Percentiles rank a stretch among this genome's conserved stretches.
These are phyloP conservation scores for Peribatodes rhomboidaria DNA, from an alignment of 2,888 invertebrate species.

Conservation along the genomic window DNA sequence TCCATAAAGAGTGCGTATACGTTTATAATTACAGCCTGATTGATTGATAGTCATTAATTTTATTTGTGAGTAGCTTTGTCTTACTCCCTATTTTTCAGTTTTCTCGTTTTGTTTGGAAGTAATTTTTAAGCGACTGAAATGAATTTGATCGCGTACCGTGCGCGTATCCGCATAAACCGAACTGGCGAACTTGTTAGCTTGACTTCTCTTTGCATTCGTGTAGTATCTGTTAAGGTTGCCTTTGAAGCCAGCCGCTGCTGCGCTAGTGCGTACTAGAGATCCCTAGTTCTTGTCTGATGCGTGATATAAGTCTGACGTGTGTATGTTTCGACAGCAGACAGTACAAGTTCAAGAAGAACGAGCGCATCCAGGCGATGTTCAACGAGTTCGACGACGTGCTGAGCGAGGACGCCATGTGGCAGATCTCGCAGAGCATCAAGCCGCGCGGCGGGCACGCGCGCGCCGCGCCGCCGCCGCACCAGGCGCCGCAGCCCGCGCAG, in stretches of 20 bases:
- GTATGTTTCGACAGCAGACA: slow-evolving; percentile 86
- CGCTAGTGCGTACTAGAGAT: too few species aligned
- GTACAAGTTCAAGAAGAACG: slow-evolving; percentile 97
- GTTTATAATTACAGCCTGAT: neutral
- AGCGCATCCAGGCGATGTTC: slow-evolving; percentile 97
- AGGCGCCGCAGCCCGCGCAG: slow-evolving; percentile 54
- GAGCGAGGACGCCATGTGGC: slow-evolving; percentile 99
- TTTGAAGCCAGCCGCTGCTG: neutral
- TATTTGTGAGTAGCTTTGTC: too few species aligned
- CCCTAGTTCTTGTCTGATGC: neutral
- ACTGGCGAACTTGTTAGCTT: too few species aligned
- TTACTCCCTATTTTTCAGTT: too few species aligned
- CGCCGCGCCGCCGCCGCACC: slow-evolving; percentile 54
- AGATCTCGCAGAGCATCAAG: slow-evolving; percentile 98
- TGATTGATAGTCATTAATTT: too few species aligned
- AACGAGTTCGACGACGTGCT: slow-evolving; percentile 98
- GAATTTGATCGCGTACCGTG: too few species aligned
- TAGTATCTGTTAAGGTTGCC: too few species aligned
- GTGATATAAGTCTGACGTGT: slow-evolving; percentile 1
- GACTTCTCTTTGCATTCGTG: too few species aligned
- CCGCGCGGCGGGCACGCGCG: slow-evolving; percentile 91
- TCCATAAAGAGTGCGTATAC: slow-evolving; percentile 95
- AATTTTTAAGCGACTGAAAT: too few species aligned
- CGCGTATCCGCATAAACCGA: too few species aligned
- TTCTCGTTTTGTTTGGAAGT: too few species aligned